These are phyloP conservation scores for Calyptomena viridis DNA, from an alignment of 2,113 vertebrate genomes.

Conservation along the genomic window DNA sequence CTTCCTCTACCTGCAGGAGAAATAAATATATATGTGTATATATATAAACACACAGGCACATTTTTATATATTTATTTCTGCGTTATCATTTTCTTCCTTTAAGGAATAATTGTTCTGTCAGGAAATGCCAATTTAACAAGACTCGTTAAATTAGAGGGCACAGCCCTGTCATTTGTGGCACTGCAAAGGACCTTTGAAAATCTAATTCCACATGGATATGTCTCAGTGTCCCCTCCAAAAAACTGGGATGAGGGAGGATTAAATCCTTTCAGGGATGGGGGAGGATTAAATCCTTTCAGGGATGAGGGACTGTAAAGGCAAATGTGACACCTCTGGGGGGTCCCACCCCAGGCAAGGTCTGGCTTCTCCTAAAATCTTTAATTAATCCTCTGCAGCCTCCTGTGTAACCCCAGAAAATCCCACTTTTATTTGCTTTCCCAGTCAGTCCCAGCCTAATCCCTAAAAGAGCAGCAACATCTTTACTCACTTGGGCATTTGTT, in stretches of 20 bases:
- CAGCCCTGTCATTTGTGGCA: fast-evolving
- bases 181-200: fast-evolving
- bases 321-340: fast-evolving
- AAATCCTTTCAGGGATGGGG: not conserved
- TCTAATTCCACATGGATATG: fast-evolving
- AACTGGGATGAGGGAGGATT: no score
- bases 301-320: not conserved
- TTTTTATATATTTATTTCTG: not conserved
- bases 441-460: not conserved
- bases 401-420: not conserved
- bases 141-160: not conserved
- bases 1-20: slow-evolving; percentile 19
- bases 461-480: not conserved
- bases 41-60: not conserved
- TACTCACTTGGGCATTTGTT: not conserved
- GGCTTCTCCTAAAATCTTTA: not conserved
- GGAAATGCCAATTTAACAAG: not conserved
- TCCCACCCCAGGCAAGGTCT: not conserved
- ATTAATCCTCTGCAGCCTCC: not conserved
- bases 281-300: not conserved
- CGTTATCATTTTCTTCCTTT: not conserved
- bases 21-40: not conserved
- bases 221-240: not conserved
- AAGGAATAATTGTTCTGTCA: not conserved
- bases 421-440: not conserved